Evolutionary conservation across 2,113 vertebrate genomes (phyloP), one percentile per base, ranked within the genome.

Genomic region (Rhinogobius similis): DNA sequence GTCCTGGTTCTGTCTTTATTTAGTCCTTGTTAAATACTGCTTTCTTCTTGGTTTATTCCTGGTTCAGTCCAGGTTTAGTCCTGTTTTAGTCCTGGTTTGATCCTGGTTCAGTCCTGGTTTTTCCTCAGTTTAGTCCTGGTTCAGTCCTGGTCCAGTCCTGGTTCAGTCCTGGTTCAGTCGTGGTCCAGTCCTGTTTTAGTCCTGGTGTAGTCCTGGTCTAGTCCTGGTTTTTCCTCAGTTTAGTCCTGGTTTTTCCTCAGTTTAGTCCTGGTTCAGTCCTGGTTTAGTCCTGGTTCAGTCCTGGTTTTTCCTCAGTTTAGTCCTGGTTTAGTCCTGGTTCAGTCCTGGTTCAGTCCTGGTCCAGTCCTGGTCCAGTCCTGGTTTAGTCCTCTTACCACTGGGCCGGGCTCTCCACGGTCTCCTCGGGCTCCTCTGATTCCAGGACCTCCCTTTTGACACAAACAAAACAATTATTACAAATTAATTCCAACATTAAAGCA

Each of bases 341-440:
- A 50, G 18, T 9, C 46, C 9, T 13, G 11, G 2, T 55, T 24
- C 26, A 55, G 52, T 26, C 52, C 52, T 1, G 52, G 8, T 24
- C 24, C 26, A 26, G 23, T 13, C 52, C 23, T 10, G 11, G 7
- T 24, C 13, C 23, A 24, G 1, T 24, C 0, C 53, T 18, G 56
- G 13, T n/a, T 29, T 16, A 58, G 56, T 32, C 32, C 0, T 83
- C 87, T 85, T 9, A 98, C 98, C 94, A 96, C 95, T 41, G 94
- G 86, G 72, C 98, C 86, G 21, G 93, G 89, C 63, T 98, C 96
- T 29, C 98, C 98, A 20, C 93, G 92, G 21, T 96, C 94, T 20
- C 98, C 97, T 92, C 96, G 91, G 18, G 95, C 92, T 86, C 97
- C 97, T 91, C 97, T 90, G 87, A 96, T 93, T 44, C 97, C 97